Base-by-base conservation (phyloP, 2,888 invertebrate genomes). In the Tromatobia lineatoria region DNA sequence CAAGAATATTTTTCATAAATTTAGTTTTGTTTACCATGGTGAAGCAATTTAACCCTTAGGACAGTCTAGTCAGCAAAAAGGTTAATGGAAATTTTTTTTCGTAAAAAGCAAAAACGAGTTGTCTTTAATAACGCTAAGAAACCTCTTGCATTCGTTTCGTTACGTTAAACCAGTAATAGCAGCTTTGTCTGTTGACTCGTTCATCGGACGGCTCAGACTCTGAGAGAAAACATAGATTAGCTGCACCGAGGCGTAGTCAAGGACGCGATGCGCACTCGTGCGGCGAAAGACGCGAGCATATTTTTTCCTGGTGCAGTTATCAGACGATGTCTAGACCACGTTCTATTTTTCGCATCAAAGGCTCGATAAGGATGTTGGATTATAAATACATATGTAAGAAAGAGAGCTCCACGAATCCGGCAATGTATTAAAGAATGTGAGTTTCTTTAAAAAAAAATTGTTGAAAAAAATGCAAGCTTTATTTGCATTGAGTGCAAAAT, bases 281-380 rank as follows among this genome's bases (percentile, higher is more conserved):
- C 47, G 42, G 11, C 74, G 54, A 77, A 71, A 80, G 47, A 13
- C 23, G 3, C 29, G 50, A 61, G 18, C 25, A 54, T 69, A 64
- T 74, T 64, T 84, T 81, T 84, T 84, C 73, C 64, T 70, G 42
- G 70, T 83, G 71, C 59, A 42, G 59, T 81, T 78, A 81, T 84
- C 77, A 81, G 80, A 84, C 84, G 74, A 81, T 42, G 74, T 84
- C 84, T 80, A 81, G 84, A 84, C 84, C 69, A 38, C 38, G 57
- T 73, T 80, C 80, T 84, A 84, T 80, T 84, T 84, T 78, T 78
- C 64, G 67, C 66, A 74, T 34, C 70, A 45, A 69, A 61, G 52
- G 20, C 20, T 80, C 80, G 67, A 73, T 73, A 59, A 52, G 66
- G 45, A 74, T 67, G 23, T 23, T 45, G 15, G 20, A 13, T 13